Conservation (phyloP, 2,113 vertebrate genomes). For the Macrotis lagotis region DNA sequence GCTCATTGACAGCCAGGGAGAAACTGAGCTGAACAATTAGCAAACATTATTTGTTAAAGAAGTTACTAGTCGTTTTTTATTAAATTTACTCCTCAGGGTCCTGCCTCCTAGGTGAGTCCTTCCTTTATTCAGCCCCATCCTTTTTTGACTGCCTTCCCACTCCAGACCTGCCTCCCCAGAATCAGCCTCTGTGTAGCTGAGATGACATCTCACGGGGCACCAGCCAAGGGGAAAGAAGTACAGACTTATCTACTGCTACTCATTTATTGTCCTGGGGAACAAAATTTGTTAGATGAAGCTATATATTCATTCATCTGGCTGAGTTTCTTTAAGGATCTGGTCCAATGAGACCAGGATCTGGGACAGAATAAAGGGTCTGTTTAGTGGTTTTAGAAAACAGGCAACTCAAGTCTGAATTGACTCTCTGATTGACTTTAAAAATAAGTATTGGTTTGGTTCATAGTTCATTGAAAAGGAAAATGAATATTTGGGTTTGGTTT, state of each 20-base stretch:
- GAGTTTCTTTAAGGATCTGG: too few relatives aligned
- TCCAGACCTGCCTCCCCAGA: not conserved
- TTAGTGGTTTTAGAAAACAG: too few relatives aligned
- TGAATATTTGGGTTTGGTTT: too few relatives aligned
- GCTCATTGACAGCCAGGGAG: not conserved
- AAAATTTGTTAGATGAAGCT: not conserved
- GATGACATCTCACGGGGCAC: not conserved
- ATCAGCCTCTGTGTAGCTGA: not conserved
- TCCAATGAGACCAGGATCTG: too few relatives aligned
- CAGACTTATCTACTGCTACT: not conserved
- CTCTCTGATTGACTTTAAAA: too few relatives aligned
- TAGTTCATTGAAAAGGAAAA: too few relatives aligned
- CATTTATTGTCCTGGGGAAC: not conserved
- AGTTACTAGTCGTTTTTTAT: not conserved
- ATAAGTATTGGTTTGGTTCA: too few relatives aligned
- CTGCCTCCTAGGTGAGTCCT: not conserved
- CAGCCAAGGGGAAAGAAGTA: not conserved
- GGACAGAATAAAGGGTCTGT: too few relatives aligned
- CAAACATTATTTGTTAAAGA: not conserved
- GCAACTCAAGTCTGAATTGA: too few relatives aligned
- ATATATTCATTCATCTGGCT: not conserved
- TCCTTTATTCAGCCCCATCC: not conserved
- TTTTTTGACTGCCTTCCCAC: not conserved
- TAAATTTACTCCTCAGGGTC: fast-evolving
- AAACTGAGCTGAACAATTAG: not conserved